Conservation (phyloP, 1,140 invertebrate genomes). For the Drosophila quadrilineata region DNA sequence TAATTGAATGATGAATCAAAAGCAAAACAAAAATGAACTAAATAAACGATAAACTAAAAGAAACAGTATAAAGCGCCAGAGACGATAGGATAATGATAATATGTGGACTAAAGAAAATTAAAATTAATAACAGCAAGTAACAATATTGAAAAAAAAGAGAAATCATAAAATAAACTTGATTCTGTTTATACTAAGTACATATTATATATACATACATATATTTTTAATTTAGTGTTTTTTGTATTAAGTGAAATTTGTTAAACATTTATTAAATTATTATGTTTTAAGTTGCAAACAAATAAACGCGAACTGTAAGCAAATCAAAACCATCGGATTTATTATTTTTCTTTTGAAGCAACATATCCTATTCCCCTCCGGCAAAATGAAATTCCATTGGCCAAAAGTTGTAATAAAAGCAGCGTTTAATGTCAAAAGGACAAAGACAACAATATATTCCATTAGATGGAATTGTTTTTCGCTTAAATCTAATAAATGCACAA, state of each 20-base stretch:
- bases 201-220: constrained; percentile 66
- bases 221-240: constrained; percentile 80
- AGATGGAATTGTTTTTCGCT: constrained; percentile 47
- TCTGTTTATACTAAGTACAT: constrained; percentile 72
- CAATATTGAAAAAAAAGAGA: constrained; percentile 25
- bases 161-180: constrained; percentile 67
- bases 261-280: constrained; percentile 80
- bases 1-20: constrained; percentile 56
- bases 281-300: constrained; percentile 78
- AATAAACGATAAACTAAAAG: constrained; percentile 54
- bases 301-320: constrained; percentile 72
- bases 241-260: constrained; percentile 79
- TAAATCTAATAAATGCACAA: constrained; percentile 71
- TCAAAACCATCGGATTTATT: constrained; percentile 30
- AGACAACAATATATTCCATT: constrained; percentile 50
- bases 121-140: constrained; percentile 38
- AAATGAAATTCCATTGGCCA: background rate
- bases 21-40: constrained; percentile 13
- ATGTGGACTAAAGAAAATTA: constrained; percentile 31
- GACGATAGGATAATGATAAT: constrained; percentile 42
- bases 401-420: background rate
- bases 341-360: no score
- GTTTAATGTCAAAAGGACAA: constrained; percentile 43
- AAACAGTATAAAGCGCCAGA: constrained; percentile 40
- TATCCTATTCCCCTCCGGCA: no score